phyloP scores from a whole-genome alignment of 1,140 invertebrate species.

The Drosophila leontia region DNA sequence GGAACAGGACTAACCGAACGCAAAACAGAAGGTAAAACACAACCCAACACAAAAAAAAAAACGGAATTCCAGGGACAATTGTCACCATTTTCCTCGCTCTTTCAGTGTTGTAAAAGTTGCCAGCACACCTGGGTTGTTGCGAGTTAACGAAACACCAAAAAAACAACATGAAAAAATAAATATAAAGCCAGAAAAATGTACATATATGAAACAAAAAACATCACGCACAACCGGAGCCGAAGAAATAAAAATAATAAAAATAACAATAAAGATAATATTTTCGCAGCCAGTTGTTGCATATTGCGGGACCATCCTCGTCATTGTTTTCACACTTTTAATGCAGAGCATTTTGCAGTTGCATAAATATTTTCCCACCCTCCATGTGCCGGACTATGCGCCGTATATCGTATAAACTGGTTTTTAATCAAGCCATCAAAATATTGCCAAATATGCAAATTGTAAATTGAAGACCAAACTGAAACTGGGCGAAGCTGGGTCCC shows the following conservation, averaged over 20 bases:
- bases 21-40: constrained; percentile 39
- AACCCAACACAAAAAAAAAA: constrained; percentile 8
- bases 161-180: constrained; percentile 30
- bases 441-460: constrained; percentile 50
- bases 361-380: constrained; percentile 51
- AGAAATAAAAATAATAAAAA: constrained; percentile 50
- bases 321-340: constrained; percentile 63
- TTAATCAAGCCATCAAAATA: constrained; percentile 57
- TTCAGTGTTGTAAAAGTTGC: constrained; percentile 48
- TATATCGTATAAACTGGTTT: constrained; percentile 34
- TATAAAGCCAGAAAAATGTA: constrained; percentile 36
- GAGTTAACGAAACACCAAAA: constrained; percentile 4
- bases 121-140: constrained; percentile 46
- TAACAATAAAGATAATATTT: constrained; percentile 71
- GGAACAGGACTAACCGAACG: constrained; percentile 23
- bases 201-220: constrained; percentile 37
- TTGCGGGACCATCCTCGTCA: constrained; percentile 10
- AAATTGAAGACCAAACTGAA: constrained; percentile 31
- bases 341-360: constrained; percentile 58
- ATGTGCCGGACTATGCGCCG: neutral
- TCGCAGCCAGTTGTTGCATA: constrained; percentile 41
- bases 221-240: constrained; percentile 26
- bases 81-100: constrained; percentile 40
- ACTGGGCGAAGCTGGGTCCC: neutral
- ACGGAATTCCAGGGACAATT: constrained; percentile 47